Base-by-base conservation (phyloP, 1,140 invertebrate species). In the Drosophila pachea region DNA sequence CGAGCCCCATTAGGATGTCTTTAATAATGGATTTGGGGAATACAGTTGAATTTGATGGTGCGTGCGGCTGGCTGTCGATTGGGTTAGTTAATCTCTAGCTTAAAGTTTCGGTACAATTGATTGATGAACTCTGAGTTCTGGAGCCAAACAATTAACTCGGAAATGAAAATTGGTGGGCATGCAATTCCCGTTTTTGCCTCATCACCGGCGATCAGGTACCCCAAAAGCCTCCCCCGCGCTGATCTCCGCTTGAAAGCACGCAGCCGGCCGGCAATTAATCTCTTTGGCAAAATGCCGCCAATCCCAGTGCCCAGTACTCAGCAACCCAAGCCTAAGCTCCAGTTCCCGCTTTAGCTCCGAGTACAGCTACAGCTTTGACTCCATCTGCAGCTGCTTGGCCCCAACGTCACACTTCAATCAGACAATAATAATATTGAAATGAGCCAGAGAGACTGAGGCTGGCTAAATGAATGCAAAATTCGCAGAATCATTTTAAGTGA, bases 361-460 rank as follows among this genome's bases (percentile, higher is more conserved):
- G 22, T 55, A 6, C 60, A 52, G 40, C 33, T 71, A 69, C 53
- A 74, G 49, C 62, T 61, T 22, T 35, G 56, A 45, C 29, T 22
- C 48, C 54, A 70, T 64, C 38, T 58, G 61, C 54, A 73, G 60
- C 67, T 78, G 74, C 45, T 32, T 3, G 22, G 40, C 55, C 68
- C 56, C 67, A 65, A 83, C 78, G 73, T 84, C 78, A 83, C 79
- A 83, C 78, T 83, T 83, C 78, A 84, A 83, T 83, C 78, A 83
- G 73, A 84, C 79, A 84, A 83, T 84, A 83, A 83, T 73, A 84
- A 83, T 83, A 83, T 83, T 84, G 66, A 84, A 84, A 83, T 84
- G 73, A 84, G 79, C 67, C 42, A 32, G 38, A 55, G 29, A 56
- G n/a, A 7, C 22, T 8, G 48, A 42, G 29, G 38, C 48, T 63